Evolutionary conservation across 2,888 invertebrate species (phyloP).

Genomic region (Leptothorax acervorum): DNA sequence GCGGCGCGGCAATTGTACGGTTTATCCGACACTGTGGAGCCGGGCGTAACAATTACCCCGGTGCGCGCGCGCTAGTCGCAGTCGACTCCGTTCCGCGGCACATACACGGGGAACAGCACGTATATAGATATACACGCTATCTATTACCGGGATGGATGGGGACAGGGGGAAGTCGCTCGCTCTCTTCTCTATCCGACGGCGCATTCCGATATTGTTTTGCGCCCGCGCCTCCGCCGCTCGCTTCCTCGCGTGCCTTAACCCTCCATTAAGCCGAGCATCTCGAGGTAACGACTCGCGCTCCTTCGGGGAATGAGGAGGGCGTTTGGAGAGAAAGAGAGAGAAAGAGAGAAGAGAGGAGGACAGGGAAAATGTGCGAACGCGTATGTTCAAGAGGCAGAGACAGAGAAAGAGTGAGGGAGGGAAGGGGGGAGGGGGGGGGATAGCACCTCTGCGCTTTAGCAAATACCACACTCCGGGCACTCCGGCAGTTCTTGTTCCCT

Average conservation of each 20-base stretch:
- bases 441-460: slow-evolving; percentile 28
- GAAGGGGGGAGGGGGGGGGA: neutral
- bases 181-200: slow-evolving; percentile 42
- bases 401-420: neutral
- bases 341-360: slow-evolving; percentile 35
- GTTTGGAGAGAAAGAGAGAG: slow-evolving; percentile 28
- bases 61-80: slow-evolving; percentile 26
- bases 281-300: slow-evolving; percentile 62
- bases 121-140: slow-evolving; percentile 27
- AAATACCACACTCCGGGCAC: slow-evolving; percentile 51
- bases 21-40: slow-evolving; percentile 65
- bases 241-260: slow-evolving; percentile 67
- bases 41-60: slow-evolving; percentile 66
- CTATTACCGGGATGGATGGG: slow-evolving; percentile 35
- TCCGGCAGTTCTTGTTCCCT: slow-evolving; percentile 41
- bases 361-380: slow-evolving; percentile 14
- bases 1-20: slow-evolving; percentile 68
- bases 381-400: slow-evolving; percentile 1
- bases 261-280: slow-evolving; percentile 68
- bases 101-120: neutral
- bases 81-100: slow-evolving; percentile 9
- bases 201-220: slow-evolving; percentile 69
- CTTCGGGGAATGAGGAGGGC: slow-evolving; percentile 27
- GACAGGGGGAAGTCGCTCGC: slow-evolving; percentile 17
- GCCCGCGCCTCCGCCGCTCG: slow-evolving; percentile 17